Conservation (phyloP, 2,888 invertebrate genomes). For the Clunio marinus region DNA sequence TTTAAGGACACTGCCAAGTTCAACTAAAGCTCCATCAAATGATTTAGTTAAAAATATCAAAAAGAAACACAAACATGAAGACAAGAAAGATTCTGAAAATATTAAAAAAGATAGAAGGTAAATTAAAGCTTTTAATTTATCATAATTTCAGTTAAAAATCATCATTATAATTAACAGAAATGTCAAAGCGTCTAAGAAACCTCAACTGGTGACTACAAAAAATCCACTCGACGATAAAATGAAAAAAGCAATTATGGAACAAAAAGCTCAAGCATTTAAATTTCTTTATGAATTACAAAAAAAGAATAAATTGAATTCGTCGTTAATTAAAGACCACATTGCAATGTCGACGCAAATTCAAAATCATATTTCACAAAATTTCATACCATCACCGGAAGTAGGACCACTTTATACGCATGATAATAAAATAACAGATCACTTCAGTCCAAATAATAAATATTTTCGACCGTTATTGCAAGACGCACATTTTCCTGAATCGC, state of each 20-base stretch:
- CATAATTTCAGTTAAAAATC: no score
- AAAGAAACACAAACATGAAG: no score
- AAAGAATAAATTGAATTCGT: not conserved
- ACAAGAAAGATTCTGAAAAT: no score
- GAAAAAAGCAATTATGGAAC: constrained; percentile 27
- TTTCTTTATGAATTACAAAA: no score
- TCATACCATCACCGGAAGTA: constrained; percentile 29
- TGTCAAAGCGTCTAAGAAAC: no score
- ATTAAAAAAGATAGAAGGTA: no score
- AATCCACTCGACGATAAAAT: constrained; percentile 18
- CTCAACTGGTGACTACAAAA: no score
- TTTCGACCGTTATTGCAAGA: constrained; percentile 13
- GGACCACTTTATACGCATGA: constrained; percentile 13
- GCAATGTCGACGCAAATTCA: constrained; percentile 1
- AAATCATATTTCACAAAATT: constrained; percentile 10
- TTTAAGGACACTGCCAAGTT: no score
- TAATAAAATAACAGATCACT: constrained; percentile 12
- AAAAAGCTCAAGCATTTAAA: constrained; percentile 17
- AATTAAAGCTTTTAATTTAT: no score
- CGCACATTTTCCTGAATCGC: not conserved
- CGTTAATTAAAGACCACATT: constrained; percentile 2
- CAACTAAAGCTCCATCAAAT: no score
- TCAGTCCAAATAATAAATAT: constrained; percentile 21
- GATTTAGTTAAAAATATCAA: no score
- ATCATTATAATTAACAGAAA: no score